Conservation (phyloP, 2,888 invertebrate species). For the Molanna angustata region DNA sequence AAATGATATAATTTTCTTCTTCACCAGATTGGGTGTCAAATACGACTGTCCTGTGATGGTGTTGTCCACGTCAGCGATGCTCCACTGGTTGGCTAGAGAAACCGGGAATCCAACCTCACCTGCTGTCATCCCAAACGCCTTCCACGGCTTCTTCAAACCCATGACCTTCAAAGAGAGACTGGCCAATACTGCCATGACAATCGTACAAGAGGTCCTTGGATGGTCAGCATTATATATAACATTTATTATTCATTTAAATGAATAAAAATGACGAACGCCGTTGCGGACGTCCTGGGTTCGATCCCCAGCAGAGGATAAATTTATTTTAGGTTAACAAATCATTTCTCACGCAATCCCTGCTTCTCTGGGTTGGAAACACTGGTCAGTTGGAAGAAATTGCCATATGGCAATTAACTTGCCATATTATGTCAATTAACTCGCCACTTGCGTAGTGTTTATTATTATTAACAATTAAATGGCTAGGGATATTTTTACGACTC, state of each 20-base stretch:
- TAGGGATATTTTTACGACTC: no score
- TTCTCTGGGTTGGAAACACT: no score
- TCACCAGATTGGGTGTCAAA: slow-evolving; percentile 11
- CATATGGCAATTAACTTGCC: no score
- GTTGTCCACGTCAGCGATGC: slow-evolving; percentile 9
- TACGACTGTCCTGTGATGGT: slow-evolving; percentile 19
- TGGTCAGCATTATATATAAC: background rate
- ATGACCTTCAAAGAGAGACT: slow-evolving; percentile 16
- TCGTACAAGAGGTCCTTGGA: slow-evolving; percentile 8
- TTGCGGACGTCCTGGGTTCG: no score
- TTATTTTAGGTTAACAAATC: no score
- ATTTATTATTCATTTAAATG: background rate
- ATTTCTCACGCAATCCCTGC: no score
- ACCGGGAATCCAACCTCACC: slow-evolving; percentile 15
- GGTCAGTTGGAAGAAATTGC: no score
- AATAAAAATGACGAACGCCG: no score
- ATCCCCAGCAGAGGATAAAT: no score
- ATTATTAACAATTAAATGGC: no score
- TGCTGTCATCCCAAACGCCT: slow-evolving; percentile 11
- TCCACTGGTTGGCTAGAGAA: slow-evolving; percentile 15
- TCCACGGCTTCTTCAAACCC: background rate
- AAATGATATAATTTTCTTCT: background rate
- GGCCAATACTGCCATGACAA: background rate
- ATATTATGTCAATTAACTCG: no score
- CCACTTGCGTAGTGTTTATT: no score